A percentile compares a stretch with the other conserved stretches of the same genome.
phyloP scores from a whole-genome alignment of 1,140 invertebrate genomes.

The Bombus pascuorum region DNA sequence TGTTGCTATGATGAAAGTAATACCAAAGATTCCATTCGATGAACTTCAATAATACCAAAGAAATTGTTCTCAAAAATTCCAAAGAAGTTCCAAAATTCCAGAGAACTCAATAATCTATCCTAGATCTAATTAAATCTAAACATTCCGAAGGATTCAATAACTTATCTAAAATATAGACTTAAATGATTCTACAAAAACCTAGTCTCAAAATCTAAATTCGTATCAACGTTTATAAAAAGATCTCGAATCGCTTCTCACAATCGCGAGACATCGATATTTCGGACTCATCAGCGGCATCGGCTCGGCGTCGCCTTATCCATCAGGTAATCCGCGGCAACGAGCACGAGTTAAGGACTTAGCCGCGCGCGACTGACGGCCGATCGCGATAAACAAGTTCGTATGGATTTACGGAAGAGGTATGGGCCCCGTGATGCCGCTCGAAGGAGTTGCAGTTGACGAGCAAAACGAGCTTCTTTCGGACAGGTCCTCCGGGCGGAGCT shows the following conservation, averaged over 20 bases:
- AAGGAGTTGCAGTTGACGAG: constrained; percentile 40
- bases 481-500: constrained; percentile 47
- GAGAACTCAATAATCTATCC: background rate
- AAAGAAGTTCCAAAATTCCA: background rate
- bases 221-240: background rate
- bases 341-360: constrained; percentile 52
- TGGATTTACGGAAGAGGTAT: constrained; percentile 57
- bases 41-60: background rate
- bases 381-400: constrained; percentile 67
- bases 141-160: too few relatives aligned
- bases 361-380: constrained; percentile 47
- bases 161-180: too few relatives aligned
- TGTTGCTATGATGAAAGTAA: background rate
- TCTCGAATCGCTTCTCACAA: background rate
- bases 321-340: constrained; percentile 47
- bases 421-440: background rate
- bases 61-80: too few relatives aligned
- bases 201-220: too few relatives aligned
- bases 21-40: background rate
- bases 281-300: constrained; percentile 24
- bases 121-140: too few relatives aligned
- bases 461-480: constrained; percentile 56
- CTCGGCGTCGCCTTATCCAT: constrained; percentile 9
- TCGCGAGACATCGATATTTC: constrained; percentile 23
- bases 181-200: too few relatives aligned